A percentile compares a stretch with the other conserved stretches of the same genome.
Conservation (phyloP, 2,888 invertebrate genomes). For the Azorinus chamasolen region DNA sequence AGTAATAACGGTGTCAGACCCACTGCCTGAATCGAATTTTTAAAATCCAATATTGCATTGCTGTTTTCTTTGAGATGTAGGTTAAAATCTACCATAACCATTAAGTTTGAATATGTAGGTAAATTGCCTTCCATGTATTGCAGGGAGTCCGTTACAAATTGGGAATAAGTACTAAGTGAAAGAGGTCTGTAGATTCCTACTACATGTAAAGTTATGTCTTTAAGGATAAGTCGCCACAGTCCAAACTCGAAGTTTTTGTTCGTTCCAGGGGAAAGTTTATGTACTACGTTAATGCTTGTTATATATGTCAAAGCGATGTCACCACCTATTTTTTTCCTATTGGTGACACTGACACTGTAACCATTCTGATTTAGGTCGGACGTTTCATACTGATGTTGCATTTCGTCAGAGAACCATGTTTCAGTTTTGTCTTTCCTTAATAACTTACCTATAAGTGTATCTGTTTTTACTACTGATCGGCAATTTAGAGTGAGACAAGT, state of each 20-base stretch:
- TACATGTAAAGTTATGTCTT: constrained; percentile 1
- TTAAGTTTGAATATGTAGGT: constrained; percentile 28
- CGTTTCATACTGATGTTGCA: constrained; percentile 2
- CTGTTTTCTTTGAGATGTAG: constrained; percentile 27
- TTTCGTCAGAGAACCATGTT: constrained; percentile 4
- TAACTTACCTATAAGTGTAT: background rate
- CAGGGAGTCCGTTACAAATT: background rate
- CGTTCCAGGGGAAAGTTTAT: too few species aligned
- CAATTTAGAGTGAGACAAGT: constrained; percentile 6
- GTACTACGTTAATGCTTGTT: too few species aligned
- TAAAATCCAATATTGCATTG: constrained; percentile 15
- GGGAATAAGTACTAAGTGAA: background rate
- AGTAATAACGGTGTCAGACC: constrained; percentile 21
- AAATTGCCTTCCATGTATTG: constrained; percentile 8
- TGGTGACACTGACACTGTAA: background rate
- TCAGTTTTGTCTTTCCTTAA: background rate
- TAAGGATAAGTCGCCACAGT: background rate
- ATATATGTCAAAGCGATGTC: background rate
- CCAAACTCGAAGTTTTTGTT: background rate
- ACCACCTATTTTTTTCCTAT: background rate
- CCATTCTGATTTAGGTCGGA: constrained; percentile 4
- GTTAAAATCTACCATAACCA: constrained; percentile 44
- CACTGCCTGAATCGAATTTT: constrained; percentile 9
- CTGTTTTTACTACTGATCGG: constrained; percentile 5
- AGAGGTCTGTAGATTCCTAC: constrained; percentile 6